These are phyloP conservation scores for Pectinophora gossypiella DNA, from an alignment of 1,140 invertebrate genomes.

Conservation along the genomic window DNA sequence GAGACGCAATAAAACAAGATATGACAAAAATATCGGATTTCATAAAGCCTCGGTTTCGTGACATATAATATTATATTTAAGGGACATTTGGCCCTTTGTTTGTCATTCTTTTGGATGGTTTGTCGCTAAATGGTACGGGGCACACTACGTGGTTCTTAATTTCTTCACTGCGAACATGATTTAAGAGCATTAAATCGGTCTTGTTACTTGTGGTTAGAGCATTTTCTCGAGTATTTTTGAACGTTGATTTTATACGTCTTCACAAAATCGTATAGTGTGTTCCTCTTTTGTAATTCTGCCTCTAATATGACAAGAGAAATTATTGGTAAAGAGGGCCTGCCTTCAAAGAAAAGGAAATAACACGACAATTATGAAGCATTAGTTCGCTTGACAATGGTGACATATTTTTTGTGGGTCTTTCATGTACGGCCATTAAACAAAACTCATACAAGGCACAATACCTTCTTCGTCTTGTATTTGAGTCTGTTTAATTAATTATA, in stretches of 20 bases:
- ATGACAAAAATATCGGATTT: conserved; percentile 75
- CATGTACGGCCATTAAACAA: conserved; percentile 31
- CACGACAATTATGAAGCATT: conserved; percentile 52
- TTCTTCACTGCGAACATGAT: background rate
- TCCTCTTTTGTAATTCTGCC: conserved; percentile 16
- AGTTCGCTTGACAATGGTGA: conserved; percentile 42
- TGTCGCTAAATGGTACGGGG: conserved; percentile 24
- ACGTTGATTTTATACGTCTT: background rate
- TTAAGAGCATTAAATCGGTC: too few species aligned
- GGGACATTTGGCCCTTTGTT: conserved; percentile 61
- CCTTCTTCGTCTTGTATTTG: conserved; percentile 18
- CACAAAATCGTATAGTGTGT: conserved; percentile 27
- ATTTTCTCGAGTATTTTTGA: too few species aligned
- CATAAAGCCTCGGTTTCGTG: conserved; percentile 72
- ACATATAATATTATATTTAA: conserved; percentile 72
- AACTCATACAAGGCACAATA: conserved; percentile 20
- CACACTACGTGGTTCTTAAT: conserved; percentile 25
- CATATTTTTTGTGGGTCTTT: conserved; percentile 43
- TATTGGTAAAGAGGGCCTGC: conserved; percentile 35
- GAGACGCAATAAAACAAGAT: conserved; percentile 68
- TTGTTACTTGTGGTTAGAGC: too few species aligned
- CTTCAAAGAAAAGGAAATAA: conserved; percentile 56
- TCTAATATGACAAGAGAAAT: conserved; percentile 47
- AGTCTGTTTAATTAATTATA: conserved; percentile 28
- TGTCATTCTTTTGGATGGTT: conserved; percentile 36